Evolutionary conservation across 2,888 invertebrate genomes (phyloP).

Genomic region (Ornithoptera priamus): DNA sequence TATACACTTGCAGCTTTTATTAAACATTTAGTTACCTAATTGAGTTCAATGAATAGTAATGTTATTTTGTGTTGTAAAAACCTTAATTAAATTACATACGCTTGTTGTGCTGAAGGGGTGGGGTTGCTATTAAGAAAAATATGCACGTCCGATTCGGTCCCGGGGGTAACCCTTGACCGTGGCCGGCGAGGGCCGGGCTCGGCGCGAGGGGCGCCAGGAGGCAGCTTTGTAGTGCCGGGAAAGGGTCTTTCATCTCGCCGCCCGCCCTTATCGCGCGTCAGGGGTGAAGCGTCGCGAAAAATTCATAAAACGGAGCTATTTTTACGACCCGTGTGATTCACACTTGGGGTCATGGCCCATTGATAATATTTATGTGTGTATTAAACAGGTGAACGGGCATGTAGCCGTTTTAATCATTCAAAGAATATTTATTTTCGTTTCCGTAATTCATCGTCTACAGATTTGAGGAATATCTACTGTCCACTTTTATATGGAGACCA

Average conservation of each 20-base stretch:
- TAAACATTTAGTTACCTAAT: background rate
- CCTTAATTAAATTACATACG: background rate
- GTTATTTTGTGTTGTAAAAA: too few relatives aligned
- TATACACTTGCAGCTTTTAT: background rate
- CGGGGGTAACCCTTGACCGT: conserved; percentile 32
- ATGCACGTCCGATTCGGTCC: conserved; percentile 25
- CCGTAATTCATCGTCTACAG: too few relatives aligned
- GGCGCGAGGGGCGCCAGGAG: conserved; percentile 53
- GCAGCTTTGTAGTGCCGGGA: conserved; percentile 70
- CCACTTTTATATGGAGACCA: too few relatives aligned
- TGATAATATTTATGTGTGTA: conserved; percentile 11
- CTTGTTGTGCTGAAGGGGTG: background rate
- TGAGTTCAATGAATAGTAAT: background rate
- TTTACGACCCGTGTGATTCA: conserved; percentile 22
- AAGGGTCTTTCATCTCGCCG: conserved; percentile 63
- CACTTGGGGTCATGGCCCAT: conserved; percentile 12
- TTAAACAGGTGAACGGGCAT: conserved; percentile 3
- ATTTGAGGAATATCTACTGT: too few relatives aligned
- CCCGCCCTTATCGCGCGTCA: conserved; percentile 45
- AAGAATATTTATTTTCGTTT: background rate
- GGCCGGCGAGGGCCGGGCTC: conserved; percentile 34
- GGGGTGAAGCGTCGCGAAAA: conserved; percentile 41
- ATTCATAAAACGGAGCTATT: conserved; percentile 26
- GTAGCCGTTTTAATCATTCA: background rate
- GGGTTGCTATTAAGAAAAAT: conserved; percentile 24